These are phyloP conservation scores for Teleiodes luculella DNA, from an alignment of 2,888 invertebrate species.

Conservation along the genomic window DNA sequence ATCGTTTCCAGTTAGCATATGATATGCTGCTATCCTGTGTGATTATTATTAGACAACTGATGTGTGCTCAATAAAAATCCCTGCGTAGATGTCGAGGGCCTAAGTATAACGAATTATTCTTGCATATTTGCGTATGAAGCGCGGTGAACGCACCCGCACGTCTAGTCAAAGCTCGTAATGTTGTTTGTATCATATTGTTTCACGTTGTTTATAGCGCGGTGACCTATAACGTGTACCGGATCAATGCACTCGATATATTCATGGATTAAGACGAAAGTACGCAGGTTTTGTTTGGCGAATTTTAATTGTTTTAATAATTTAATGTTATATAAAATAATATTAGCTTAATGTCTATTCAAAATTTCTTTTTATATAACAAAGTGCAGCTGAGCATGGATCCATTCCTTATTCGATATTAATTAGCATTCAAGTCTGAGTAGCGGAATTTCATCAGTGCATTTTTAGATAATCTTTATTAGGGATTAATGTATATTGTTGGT, in stretches of 20 bases:
- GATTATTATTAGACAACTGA: too few species aligned
- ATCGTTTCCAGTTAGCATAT: too few species aligned
- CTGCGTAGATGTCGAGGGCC: slow-evolving; percentile 38
- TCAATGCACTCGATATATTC: slow-evolving; percentile 14
- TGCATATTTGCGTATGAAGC: slow-evolving; percentile 51
- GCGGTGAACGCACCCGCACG: slow-evolving; percentile 60
- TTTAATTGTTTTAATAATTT: not conserved
- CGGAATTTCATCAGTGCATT: slow-evolving; percentile 32
- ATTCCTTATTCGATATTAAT: slow-evolving; percentile 26
- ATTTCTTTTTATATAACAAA: slow-evolving; percentile 5
- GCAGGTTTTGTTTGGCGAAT: slow-evolving; percentile 1
- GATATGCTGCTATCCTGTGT: too few species aligned
- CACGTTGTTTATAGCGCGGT: slow-evolving; percentile 45
- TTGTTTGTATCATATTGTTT: slow-evolving; percentile 61
- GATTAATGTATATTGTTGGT: slow-evolving; percentile 25
- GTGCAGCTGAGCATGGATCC: slow-evolving; percentile 26
- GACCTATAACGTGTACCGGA: slow-evolving; percentile 35
- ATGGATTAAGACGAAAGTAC: slow-evolving; percentile 23
- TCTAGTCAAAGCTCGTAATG: slow-evolving; percentile 73
- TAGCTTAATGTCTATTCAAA: not conserved
- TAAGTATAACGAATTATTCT: slow-evolving; percentile 45
- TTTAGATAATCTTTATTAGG: slow-evolving; percentile 33
- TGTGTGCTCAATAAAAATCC: not conserved
- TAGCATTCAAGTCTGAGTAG: slow-evolving; percentile 36
- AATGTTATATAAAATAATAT: not conserved